phyloP scores from a whole-genome alignment of 2,113 vertebrate genomes.

The Rhinoderma darwinii region DNA sequence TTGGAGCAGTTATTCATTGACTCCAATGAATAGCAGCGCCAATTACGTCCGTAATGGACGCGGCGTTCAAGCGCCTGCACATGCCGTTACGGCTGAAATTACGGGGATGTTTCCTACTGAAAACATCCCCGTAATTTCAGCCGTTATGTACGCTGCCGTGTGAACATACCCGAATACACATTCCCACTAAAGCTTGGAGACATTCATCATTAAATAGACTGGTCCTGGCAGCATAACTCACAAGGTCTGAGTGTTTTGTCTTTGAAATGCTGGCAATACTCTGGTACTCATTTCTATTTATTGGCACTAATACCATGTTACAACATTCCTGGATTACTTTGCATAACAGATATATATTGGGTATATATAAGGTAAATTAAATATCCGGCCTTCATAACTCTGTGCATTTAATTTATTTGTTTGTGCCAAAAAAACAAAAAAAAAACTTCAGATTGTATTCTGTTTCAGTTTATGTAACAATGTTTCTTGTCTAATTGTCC shows the following conservation, averaged over 20 bases:
- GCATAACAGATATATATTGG: constrained; percentile 68
- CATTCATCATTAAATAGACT: neutral
- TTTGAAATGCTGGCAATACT: constrained; percentile 37
- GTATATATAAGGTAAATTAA: constrained; percentile 70
- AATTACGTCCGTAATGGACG: too few relatives aligned
- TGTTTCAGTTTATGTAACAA: constrained; percentile 73
- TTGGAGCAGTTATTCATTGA: too few relatives aligned
- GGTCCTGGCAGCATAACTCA: neutral
- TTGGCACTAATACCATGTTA: constrained; percentile 70
- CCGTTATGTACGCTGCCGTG: too few relatives aligned
- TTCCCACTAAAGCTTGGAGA: neutral
- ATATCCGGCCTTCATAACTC: constrained; percentile 76
- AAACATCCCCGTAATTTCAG: too few relatives aligned
- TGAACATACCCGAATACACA: too few relatives aligned
- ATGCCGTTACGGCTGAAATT: too few relatives aligned
- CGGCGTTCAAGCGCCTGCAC: too few relatives aligned
- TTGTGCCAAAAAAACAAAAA: constrained; percentile 67
- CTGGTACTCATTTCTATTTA: constrained; percentile 68
- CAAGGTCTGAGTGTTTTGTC: neutral
- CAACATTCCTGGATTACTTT: constrained; percentile 78
- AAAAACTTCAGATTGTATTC: constrained; percentile 63
- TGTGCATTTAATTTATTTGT: constrained; percentile 75
- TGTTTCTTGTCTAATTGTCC: constrained; percentile 76
- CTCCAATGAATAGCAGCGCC: too few relatives aligned
- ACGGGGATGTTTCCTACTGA: too few relatives aligned